Conservation (phyloP, 1,140 invertebrate genomes). For the Atopsyche davidsoni region DNA sequence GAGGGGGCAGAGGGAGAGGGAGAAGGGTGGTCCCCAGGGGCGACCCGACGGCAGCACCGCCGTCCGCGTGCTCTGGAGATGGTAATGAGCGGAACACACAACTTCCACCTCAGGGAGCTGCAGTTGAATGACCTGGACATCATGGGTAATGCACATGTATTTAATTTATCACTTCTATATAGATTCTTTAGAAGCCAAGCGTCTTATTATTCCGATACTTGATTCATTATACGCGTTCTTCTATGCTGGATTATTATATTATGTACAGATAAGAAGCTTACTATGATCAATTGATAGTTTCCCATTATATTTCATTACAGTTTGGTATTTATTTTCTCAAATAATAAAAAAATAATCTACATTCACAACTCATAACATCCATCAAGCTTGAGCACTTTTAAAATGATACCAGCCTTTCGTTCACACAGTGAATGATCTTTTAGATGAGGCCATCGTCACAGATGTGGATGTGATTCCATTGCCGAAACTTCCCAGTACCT, state of each 20-base stretch:
- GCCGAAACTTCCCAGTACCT: constrained; percentile 46
- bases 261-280: no score
- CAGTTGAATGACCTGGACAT: constrained; percentile 46
- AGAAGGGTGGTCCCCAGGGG: constrained; percentile 20
- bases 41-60: constrained; percentile 37
- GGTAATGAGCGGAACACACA: constrained; percentile 45
- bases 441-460: constrained; percentile 48
- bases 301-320: no score
- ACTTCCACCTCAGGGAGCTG: constrained; percentile 45
- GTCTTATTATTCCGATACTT: no score
- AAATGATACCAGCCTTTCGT: constrained; percentile 18
- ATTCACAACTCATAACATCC: no score
- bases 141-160: constrained; percentile 36
- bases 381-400: no score
- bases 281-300: no score
- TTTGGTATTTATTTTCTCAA: no score
- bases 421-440: constrained; percentile 30
- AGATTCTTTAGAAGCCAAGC: no score
- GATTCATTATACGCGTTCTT: no score
- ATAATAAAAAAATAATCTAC: no score
- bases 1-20: constrained; percentile 31
- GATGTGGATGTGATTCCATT: constrained; percentile 46
- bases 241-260: no score
- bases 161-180: no score
- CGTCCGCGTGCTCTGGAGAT: constrained; percentile 47